A percentile compares a stretch with the other conserved stretches of the same genome.
These are phyloP conservation scores for Trialeurodes vaporariorum DNA, from an alignment of 1,140 invertebrate species.

Conservation along the genomic window DNA sequence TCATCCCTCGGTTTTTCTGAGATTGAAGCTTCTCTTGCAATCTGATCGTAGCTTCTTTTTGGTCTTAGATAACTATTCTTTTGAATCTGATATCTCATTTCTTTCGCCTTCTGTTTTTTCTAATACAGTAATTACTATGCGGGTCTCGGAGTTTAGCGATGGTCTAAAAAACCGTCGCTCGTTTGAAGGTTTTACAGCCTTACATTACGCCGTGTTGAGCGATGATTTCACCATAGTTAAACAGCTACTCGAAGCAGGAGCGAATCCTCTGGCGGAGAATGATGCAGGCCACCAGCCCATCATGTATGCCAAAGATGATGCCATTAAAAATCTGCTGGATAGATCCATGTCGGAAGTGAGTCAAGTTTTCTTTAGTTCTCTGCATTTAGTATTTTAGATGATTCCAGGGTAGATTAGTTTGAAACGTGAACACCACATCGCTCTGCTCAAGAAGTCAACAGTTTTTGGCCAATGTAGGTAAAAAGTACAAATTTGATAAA, in stretches of 20 bases:
- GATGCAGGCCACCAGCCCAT: conserved; percentile 61
- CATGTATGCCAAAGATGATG: conserved; percentile 53
- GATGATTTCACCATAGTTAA: conserved; percentile 51
- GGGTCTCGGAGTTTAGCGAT: background rate
- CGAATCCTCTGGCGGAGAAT: conserved; percentile 58
- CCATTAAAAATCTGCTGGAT: conserved; percentile 35
- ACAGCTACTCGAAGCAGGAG: conserved; percentile 49
- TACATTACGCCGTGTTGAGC: conserved; percentile 79
- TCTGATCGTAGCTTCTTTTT: too few relatives aligned
- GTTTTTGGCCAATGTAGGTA: too few relatives aligned
- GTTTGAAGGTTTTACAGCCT: conserved; percentile 72
- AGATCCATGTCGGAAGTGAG: conserved; percentile 14
- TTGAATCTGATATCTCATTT: too few relatives aligned
- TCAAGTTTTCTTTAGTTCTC: too few relatives aligned
- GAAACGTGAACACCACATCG: too few relatives aligned
- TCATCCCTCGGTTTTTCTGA: too few relatives aligned
- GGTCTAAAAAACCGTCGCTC: conserved; percentile 27
- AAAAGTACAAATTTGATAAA: too few relatives aligned
- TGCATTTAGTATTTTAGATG: too few relatives aligned
- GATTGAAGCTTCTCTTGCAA: too few relatives aligned
- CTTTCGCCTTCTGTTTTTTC: background rate
- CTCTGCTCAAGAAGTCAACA: too few relatives aligned
- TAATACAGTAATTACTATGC: background rate
- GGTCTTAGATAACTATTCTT: too few relatives aligned
- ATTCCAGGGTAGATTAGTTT: too few relatives aligned